Evolutionary conservation across 2,113 vertebrate genomes (phyloP).

Genomic region (Bucco capensis): DNA sequence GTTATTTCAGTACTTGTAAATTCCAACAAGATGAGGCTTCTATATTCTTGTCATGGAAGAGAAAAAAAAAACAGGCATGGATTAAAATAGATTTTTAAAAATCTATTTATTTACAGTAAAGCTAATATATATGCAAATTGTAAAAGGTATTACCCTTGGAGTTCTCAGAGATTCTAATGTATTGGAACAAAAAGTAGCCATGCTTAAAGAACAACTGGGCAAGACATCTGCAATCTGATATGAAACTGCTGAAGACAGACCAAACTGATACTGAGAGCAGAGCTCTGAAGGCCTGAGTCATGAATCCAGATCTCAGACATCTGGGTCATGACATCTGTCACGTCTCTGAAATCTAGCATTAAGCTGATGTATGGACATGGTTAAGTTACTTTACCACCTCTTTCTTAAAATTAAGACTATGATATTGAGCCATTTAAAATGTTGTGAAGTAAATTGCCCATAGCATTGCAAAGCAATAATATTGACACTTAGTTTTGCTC

Average conservation of each 20-base stretch:
- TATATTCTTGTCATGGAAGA: background rate
- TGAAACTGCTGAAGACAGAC: background rate
- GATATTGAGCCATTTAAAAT: background rate
- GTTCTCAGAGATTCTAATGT: background rate
- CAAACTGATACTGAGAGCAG: background rate
- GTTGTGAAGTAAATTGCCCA: background rate
- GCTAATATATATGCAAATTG: background rate
- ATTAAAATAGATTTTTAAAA: conserved; percentile 1
- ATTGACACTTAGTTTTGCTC: background rate
- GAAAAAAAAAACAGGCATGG: background rate
- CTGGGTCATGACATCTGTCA: background rate
- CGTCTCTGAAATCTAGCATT: background rate
- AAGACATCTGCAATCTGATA: too few relatives aligned
- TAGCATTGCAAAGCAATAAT: background rate
- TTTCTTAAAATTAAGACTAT: background rate
- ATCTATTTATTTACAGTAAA: background rate
- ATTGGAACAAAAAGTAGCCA: background rate
- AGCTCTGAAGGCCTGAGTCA: background rate
- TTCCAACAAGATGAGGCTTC: background rate
- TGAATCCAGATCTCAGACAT: background rate
- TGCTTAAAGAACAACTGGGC: too few relatives aligned
- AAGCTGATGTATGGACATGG: background rate
- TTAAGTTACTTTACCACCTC: background rate
- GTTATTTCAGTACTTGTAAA: background rate
- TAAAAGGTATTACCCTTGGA: background rate